Evolutionary conservation across 2,888 invertebrate species (phyloP), one percentile per base, ranked within the genome.

Genomic region (Pardosa pseudoannulata): DNA sequence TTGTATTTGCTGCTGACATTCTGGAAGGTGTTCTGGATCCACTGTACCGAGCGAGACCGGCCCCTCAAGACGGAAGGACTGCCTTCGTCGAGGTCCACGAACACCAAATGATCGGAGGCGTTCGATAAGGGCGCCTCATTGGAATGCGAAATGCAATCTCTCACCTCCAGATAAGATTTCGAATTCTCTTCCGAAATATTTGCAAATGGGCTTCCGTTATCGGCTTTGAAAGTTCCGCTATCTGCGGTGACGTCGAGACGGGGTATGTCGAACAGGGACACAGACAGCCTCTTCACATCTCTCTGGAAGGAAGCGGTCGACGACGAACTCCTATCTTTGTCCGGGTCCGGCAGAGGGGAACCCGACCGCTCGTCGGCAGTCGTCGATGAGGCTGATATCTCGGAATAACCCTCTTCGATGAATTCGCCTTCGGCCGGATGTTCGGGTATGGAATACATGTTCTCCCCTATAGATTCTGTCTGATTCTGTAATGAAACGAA

Each of bases 21-120:
- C n/a, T 83, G 76, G 0, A 78, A 31, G 29, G 78, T 28, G 19
- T 73, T 83, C n/a, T 83, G 78, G 19, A 83, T 67, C 83, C 83
- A 83, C 29, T 83, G 83, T 3, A 78, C 28, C 3, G 83, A 83
- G 0, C 72, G 64, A 5, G 83, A 78, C 7, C 83, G 46, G 16
- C 64, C 67, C 2, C 76, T 23, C 27, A 28, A 16, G 23, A 5
- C 36, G 23, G 19, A 3, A 1, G 23, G 70, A 0, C 3, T 6
- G 16, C 7, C 27, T 23, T 13, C 16, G 28, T 41, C 31, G 39
- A 70, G 41, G n/a, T 41, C 41, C 0, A 70, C 27, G 13, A 70
- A 41, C 13, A 41, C 7, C 2, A 41, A 41, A 28, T 39, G 27
- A 1, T 70, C 41, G 1, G 70, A 70, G 6, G 7, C 11, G 16